phyloP scores from a whole-genome alignment of 2,113 vertebrate species.

The Hydrolagus affinis region DNA sequence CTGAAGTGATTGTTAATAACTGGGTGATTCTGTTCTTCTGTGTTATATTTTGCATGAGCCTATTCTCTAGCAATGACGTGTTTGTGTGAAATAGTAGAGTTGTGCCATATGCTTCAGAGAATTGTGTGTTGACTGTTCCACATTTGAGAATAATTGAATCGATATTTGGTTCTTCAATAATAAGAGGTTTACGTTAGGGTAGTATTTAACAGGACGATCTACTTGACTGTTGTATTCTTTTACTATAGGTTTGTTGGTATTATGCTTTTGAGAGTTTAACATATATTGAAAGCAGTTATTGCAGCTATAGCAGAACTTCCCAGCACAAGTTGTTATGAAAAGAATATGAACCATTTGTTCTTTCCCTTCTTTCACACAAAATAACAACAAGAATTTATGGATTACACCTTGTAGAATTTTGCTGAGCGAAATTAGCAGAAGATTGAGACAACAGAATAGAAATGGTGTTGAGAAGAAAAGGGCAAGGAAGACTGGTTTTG shows the following conservation, averaged over 20 bases:
- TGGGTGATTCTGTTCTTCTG: conserved; percentile 62
- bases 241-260: not conserved
- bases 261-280: conserved; percentile 4
- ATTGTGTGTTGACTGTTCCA: not conserved
- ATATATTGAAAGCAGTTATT: conserved; percentile 10
- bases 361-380: not conserved
- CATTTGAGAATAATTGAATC: not conserved
- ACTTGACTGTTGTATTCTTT: not conserved
- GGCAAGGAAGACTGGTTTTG: not conserved
- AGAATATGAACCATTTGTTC: not conserved
- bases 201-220: not conserved
- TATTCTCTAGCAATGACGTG: conserved; percentile 51
- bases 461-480: not conserved
- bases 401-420: not conserved
- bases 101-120: not conserved
- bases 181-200: not conserved
- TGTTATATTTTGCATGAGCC: conserved; percentile 61
- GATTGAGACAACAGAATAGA: not conserved
- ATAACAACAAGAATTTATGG: not conserved
- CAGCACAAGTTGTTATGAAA: not conserved
- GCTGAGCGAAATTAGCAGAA: not conserved
- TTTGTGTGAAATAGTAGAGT: conserved; percentile 45
- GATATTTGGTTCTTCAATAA: not conserved
- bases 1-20: conserved; percentile 56
- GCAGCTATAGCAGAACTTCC: not conserved